These are phyloP conservation scores for Tiliacea citrago DNA, from an alignment of 2,888 invertebrate genomes.

Conservation along the genomic window DNA sequence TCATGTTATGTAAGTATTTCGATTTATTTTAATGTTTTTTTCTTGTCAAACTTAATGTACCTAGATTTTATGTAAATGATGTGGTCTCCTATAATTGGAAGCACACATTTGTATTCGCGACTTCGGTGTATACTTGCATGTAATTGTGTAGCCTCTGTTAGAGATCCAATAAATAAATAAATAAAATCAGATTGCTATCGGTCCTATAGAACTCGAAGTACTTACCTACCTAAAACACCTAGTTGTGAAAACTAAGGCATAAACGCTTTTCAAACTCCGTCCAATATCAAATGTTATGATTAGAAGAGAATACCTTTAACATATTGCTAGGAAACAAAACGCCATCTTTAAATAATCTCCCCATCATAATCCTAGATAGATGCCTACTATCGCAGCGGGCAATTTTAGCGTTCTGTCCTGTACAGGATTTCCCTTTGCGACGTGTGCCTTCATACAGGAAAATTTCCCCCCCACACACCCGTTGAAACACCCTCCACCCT, in stretches of 20 bases:
- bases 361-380: constrained; percentile 70
- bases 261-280: background rate
- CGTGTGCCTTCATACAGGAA: constrained; percentile 90
- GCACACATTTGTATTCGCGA: too few species aligned
- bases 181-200: background rate
- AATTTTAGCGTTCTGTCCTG: constrained; percentile 90
- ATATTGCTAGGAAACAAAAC: constrained; percentile 6
- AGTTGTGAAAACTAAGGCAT: background rate
- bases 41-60: too few species aligned
- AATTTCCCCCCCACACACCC: constrained; percentile 81
- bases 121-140: too few species aligned
- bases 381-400: constrained; percentile 82
- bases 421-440: constrained; percentile 89
- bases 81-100: too few species aligned
- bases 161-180: too few species aligned
- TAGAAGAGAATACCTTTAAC: background rate
- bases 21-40: too few species aligned
- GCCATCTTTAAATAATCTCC: constrained; percentile 23
- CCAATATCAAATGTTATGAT: background rate
- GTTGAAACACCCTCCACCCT: constrained; percentile 77
- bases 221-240: background rate
- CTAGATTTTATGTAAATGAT: too few species aligned
- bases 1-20: too few species aligned
- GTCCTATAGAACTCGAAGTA: background rate
- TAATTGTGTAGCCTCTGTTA: too few species aligned